Conservation (phyloP, 2,113 vertebrate genomes). For the Carassius auratus region DNA sequence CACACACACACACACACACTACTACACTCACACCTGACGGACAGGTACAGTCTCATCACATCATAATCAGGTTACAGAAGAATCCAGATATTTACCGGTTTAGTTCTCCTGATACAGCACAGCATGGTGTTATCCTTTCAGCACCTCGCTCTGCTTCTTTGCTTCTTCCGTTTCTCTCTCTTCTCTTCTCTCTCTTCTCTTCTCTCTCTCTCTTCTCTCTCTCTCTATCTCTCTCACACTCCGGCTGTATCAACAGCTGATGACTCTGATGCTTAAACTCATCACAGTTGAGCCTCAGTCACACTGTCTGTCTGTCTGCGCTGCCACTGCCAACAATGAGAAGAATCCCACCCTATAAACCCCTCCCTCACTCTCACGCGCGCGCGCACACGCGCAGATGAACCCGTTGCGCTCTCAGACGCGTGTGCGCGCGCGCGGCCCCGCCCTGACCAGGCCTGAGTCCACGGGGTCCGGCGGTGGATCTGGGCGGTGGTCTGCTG, state of each 20-base stretch:
- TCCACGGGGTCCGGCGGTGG: too few relatives aligned
- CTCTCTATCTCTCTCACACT: too few relatives aligned
- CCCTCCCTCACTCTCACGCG: conserved; percentile 59
- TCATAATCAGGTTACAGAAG: not conserved
- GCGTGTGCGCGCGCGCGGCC: conserved; percentile 40
- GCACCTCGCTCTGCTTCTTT: conserved; percentile 71
- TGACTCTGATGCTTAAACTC: too few relatives aligned
- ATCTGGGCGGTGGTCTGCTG: too few relatives aligned
- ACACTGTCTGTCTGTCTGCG: conserved; percentile 60
- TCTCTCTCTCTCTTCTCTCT: too few relatives aligned
- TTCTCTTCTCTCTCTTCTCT: conserved; percentile 50
- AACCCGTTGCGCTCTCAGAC: conserved; percentile 39
- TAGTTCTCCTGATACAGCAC: conserved; percentile 99
- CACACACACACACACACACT: conserved; percentile 2
- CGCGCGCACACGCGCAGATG: conserved; percentile 50
- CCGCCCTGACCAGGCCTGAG: conserved; percentile 41
- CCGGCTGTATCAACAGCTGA: too few relatives aligned
- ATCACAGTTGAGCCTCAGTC: conserved; percentile 66
- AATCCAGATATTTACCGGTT: conserved; percentile 85
- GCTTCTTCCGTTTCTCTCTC: conserved; percentile 65
- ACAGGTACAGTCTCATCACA: conserved; percentile 20
- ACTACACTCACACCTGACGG: conserved; percentile 14
- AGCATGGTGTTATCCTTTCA: conserved; percentile 88
- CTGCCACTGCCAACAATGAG: conserved; percentile 79
- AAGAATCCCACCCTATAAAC: conserved; percentile 75